Evolutionary conservation across 2,888 invertebrate species (phyloP), one percentile per base, ranked within the genome.

Genomic region (Megamerina dolium): DNA sequence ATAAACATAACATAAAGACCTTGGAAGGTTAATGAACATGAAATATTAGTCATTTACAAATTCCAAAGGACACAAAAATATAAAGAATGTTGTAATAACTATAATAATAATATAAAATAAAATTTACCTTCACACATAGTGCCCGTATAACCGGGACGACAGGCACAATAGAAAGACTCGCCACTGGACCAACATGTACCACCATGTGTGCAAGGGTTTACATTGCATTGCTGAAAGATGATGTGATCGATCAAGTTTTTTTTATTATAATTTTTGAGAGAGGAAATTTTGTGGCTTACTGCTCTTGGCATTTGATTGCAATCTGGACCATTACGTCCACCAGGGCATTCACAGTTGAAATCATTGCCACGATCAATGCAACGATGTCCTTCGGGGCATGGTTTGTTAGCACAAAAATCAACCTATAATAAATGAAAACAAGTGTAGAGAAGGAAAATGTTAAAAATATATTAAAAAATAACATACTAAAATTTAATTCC

Each of bases 131-230:
- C 84, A 66, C 90, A 91, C 55, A 83, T 79, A 60, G 81, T 81
- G 27, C 89, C 90, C 2, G 81, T 82, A 63, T 81, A 90, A 6
- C 87, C 88, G 9, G 84, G 80, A 37, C 82, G 77, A 62, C 91
- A 91, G 41, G 83, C 81, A 67, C 91, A 91, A 64, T 82, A 82
- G 72, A 82, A 87, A 6, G 82, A 80, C 61, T 83, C 82, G 44
- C 81, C 77, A 53, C 81, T 83, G 57, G 80, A 82, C 84, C 84
- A 85, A 66, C 85, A 85, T 34, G 84, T 84, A 41, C 85, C 85
- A 23, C 85, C 85, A 63, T 85, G 83, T 35, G 80, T 78, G 63
- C 85, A 85, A 0, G 83, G 84, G 64, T 82, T 83, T 53, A 80
- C 80, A 60, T 78, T 81, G 67, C 85, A 85, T 33, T 80, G 78